Evolutionary conservation across 2,797 vertebrate genomes (phyloP).

Genomic region (Pseudochirops corinnae): DNA sequence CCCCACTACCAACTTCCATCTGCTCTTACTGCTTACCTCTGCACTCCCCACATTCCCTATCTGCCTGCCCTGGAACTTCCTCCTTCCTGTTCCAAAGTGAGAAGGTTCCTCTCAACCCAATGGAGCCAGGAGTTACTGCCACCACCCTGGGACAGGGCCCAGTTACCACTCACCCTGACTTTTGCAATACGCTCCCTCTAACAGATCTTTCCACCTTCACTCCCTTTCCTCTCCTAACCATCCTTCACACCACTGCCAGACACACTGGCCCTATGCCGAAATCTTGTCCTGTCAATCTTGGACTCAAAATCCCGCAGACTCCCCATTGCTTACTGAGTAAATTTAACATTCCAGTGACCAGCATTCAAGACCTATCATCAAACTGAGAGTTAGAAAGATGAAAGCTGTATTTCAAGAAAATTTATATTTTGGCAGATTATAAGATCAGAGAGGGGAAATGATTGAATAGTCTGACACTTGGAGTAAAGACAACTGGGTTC

Average conservation of each 20-base stretch:
- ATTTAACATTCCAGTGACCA: background rate
- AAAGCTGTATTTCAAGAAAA: background rate
- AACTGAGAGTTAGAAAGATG: background rate
- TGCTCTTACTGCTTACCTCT: background rate
- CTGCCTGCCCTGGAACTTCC: background rate
- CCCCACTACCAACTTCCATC: background rate
- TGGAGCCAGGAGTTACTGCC: background rate
- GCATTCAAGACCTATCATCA: background rate
- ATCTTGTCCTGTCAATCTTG: background rate
- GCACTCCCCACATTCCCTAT: background rate
- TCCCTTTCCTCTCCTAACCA: background rate
- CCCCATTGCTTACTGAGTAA: background rate
- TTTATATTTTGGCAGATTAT: background rate
- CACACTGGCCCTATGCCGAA: background rate
- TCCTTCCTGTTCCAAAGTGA: background rate
- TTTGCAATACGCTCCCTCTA: background rate
- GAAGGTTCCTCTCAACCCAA: background rate
- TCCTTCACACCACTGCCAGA: background rate
- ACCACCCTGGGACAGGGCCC: background rate
- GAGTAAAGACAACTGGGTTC: background rate
- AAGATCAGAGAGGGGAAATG: background rate
- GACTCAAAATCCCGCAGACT: background rate
- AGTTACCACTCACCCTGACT: background rate
- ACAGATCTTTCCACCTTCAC: background rate
- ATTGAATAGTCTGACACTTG: background rate